Base-by-base conservation (phyloP, 2,888 invertebrate genomes). In the Scaeva pyrastri region DNA sequence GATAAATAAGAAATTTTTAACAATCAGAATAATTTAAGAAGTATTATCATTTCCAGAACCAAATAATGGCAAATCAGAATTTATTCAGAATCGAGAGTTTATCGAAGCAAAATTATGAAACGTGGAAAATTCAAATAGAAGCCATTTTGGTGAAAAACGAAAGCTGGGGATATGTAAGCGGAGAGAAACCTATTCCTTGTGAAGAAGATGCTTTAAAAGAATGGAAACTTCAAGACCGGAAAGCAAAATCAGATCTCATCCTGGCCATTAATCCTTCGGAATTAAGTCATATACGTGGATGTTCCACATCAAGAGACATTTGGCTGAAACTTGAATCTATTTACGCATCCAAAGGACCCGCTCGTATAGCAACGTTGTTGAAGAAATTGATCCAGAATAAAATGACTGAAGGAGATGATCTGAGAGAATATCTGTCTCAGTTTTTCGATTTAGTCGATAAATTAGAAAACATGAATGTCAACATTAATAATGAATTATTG, bases 281-380 rank as follows among this genome's bases (percentile, higher is more conserved):
- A 88, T 77, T 91, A 12, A 90, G 90, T 45, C 88, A 90, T 76
- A 76, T 91, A 4, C 89, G 89, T 23, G 85, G 87, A 16, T 92
- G 90, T 73, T 26, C 4, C 2, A 88, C 74, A 11, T 89, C 91
- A 1, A 88, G 88, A 7, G 90, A 90, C 10, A 88, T 92, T 39
- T 93, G 92, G 93, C 16, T 87, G 4, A 92, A 89, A 74, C 87
- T 93, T 31, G 78, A 91, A 70, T 23, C 52, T 2, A 90, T 90
- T 23, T 91, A 91, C 60, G 89, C 91, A 86, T 92, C 91, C 16
- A 89, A 89, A 45, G 91, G 91, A 2, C 91, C 91, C 2, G 91
- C 91, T 1, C 84, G 90, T 41, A 92, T 92, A 73, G 92, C 92
- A 0, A 91, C 90, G 2, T 78, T 92, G 4, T 74, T 93, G 12